Base-by-base conservation (phyloP, 2,888 invertebrate species). In the Hirtodrosophila trivittata region DNA sequence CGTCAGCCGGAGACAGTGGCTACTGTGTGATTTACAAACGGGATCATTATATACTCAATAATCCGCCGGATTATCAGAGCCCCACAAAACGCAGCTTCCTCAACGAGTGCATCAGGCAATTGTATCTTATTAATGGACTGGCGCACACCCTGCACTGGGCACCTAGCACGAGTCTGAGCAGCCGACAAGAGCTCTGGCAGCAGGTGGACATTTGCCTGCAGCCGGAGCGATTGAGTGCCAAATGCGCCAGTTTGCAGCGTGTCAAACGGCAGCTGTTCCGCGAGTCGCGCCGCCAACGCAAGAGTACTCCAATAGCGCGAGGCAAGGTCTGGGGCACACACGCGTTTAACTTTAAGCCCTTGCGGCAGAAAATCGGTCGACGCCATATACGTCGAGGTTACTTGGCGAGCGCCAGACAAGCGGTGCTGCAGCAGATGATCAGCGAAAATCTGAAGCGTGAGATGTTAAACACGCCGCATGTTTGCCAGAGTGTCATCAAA, bases 201-300 rank as follows among this genome's bases (percentile, higher is more conserved):
- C 77, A 72, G 39, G 58, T 88, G 33, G 64, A 87, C 42, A 49
- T 25, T 0, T 71, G 84, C 51, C 65, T 88, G 9, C 52, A 43
- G 7, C 80, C 76, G 3, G 59, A 66, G 10, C 37, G 49, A 0
- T 0, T 75, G 0, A 47, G 59, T 0, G 6, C 9, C 0, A 35
- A 25, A 1, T 45, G 6, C 3, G 70, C 63, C 1, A 56, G 60
- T 1, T 6, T 84, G 21, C 45, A 81, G 12, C 66, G 42, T 0
- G 84, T 87, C 0, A 89, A 81, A 57, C 67, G 89, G 0, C 83
- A 77, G n/a, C 46, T 88, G 0, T 88, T 89, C 38, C 69, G 73
- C 0, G 75, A 75, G 1, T 9, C 60, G 0, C 72, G 50, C 9
- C 9, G 32, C 0, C 42, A 30, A 1, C 85, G 88, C 0, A 89